These are phyloP conservation scores for Scrobipalpa atriplicella DNA, from an alignment of 2,888 invertebrate genomes.

Conservation along the genomic window DNA sequence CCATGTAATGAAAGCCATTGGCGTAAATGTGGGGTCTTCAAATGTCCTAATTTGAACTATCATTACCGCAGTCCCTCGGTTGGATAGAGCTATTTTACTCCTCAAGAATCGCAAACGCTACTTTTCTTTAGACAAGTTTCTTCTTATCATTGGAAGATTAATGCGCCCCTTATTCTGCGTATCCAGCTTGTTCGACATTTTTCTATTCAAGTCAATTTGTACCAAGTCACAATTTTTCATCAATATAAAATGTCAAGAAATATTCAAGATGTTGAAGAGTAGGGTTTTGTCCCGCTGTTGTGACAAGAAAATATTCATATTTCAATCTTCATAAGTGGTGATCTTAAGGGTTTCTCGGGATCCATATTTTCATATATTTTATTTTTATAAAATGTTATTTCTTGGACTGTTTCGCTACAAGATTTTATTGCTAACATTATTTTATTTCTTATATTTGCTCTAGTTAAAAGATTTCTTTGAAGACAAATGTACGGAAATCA, in stretches of 20 bases:
- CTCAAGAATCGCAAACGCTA: neutral
- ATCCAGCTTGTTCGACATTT: neutral
- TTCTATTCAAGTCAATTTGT: neutral
- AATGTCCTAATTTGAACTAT: neutral
- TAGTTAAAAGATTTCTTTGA: too few relatives aligned
- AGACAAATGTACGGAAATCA: too few relatives aligned
- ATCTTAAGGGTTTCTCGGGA: neutral
- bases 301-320: slow-evolving; percentile 29
- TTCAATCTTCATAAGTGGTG: slow-evolving; percentile 31
- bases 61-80: neutral
- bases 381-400: too few relatives aligned
- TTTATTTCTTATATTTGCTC: too few relatives aligned
- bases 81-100: neutral
- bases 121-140: neutral
- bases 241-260: slow-evolving; percentile 11
- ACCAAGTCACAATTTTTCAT: slow-evolving; percentile 10
- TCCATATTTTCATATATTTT: neutral
- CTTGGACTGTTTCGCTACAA: too few relatives aligned
- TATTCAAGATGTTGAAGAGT: neutral
- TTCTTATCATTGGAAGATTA: slow-evolving; percentile 8
- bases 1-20: slow-evolving; percentile 1
- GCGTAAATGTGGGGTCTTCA: neutral
- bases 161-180: neutral
- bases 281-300: slow-evolving; percentile 5
- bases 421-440: too few relatives aligned